A percentile compares a stretch with the other conserved stretches of the same genome.
These are phyloP conservation scores for Lithobates pipiens DNA, from an alignment of 2,797 vertebrate species.

Conservation along the genomic window DNA sequence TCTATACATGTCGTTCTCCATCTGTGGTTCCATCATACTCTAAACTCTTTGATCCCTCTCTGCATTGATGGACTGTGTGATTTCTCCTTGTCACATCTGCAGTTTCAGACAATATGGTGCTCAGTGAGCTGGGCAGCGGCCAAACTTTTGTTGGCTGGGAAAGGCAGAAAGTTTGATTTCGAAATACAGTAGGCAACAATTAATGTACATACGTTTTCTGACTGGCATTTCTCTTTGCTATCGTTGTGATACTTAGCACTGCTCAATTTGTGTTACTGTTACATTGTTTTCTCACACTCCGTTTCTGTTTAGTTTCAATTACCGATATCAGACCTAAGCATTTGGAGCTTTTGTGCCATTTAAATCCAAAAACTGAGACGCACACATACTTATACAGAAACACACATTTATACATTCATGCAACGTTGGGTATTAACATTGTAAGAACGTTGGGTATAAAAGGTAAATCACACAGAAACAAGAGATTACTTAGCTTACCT, in stretches of 20 bases:
- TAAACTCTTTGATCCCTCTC: slow-evolving; percentile 46
- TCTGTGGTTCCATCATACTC: slow-evolving; percentile 43
- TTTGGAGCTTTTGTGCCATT: no score
- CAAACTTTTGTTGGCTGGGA: slow-evolving; percentile 28
- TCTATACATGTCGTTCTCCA: slow-evolving; percentile 15
- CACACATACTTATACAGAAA: no score
- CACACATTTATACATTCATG: no score
- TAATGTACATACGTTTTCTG: slow-evolving; percentile 29
- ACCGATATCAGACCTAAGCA: background rate
- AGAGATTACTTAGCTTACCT: no score
- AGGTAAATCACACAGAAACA: no score
- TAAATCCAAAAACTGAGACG: no score
- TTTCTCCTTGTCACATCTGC: slow-evolving; percentile 58
- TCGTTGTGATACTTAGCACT: background rate
- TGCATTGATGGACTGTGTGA: slow-evolving; percentile 41
- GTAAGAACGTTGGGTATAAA: no score
- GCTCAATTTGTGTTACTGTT: background rate
- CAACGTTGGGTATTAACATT: no score
- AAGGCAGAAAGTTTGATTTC: slow-evolving; percentile 34
- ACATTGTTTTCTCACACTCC: background rate
- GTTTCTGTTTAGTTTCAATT: background rate
- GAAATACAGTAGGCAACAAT: slow-evolving; percentile 35
- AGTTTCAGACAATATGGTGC: slow-evolving; percentile 59
- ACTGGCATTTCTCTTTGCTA: background rate
- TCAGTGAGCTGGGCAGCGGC: slow-evolving; percentile 53